Conservation (phyloP, 2,888 invertebrate genomes). For the Nipponacmea schrenckii region DNA sequence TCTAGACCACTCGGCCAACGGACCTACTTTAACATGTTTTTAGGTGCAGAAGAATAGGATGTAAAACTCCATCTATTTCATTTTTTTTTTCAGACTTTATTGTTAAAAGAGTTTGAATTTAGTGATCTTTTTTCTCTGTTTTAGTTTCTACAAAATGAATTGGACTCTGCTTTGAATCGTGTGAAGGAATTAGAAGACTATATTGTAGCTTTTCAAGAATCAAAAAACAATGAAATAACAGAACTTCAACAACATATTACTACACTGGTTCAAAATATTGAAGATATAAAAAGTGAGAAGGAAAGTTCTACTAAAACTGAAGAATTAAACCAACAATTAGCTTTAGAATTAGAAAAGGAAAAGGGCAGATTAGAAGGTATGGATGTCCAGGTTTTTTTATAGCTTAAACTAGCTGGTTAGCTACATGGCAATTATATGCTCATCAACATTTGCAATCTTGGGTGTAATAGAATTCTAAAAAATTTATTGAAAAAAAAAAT, state of each 20-base stretch:
- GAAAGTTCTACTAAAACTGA: slow-evolving; percentile 39
- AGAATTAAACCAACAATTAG: slow-evolving; percentile 55
- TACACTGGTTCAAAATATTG: slow-evolving; percentile 43
- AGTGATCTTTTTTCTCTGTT: not conserved
- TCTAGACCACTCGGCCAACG: no score
- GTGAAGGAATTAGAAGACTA: slow-evolving; percentile 47
- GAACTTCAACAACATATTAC: slow-evolving; percentile 46
- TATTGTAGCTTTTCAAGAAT: slow-evolving; percentile 39
- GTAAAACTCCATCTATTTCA: no score
- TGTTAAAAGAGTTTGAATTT: no score
- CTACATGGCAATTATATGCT: no score
- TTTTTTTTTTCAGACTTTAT: no score
- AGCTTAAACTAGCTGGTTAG: no score
- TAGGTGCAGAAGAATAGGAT: no score
- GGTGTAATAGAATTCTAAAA: no score
- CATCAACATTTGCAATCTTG: no score
- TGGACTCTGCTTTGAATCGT: slow-evolving; percentile 44
- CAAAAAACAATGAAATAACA: slow-evolving; percentile 42
- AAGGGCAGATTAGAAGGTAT: slow-evolving; percentile 64
- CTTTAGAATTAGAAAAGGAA: slow-evolving; percentile 67
- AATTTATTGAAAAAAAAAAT: no score
- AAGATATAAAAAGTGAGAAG: slow-evolving; percentile 33
- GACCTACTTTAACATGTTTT: no score
- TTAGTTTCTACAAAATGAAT: slow-evolving; percentile 50
- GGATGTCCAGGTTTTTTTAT: not conserved